These are phyloP conservation scores for Thunnus thynnus DNA, from an alignment of 2,113 vertebrate species.

Conservation along the genomic window DNA sequence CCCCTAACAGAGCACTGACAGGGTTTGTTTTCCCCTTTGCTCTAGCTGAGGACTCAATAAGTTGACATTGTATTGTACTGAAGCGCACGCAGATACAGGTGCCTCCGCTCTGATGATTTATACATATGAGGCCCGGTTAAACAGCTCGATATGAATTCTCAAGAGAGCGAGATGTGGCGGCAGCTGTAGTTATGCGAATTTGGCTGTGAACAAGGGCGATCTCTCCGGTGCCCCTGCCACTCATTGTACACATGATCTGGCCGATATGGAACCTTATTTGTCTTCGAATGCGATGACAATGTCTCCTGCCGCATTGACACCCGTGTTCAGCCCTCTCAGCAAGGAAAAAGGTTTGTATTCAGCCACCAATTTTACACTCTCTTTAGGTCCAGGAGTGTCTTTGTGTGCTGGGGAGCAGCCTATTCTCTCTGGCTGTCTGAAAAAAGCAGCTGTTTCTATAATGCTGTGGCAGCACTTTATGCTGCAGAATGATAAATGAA, in stretches of 20 bases:
- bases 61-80: conserved; percentile 44
- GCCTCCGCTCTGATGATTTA: conserved; percentile 44
- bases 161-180: conserved; percentile 48
- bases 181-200: conserved; percentile 81
- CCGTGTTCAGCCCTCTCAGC: conserved; percentile 82
- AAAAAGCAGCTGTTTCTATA: conserved; percentile 92
- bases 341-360: conserved; percentile 82
- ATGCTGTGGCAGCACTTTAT: conserved; percentile 82
- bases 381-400: conserved; percentile 77
- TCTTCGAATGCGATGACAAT: conserved; percentile 74
- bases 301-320: conserved; percentile 81
- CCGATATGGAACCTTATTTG: conserved; percentile 76
- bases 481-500: conserved; percentile 89
- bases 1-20: conserved; percentile 65
- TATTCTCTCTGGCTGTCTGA: conserved; percentile 72
- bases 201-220: conserved; percentile 54
- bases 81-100: conserved; percentile 43
- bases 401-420: conserved; percentile 76
- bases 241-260: conserved; percentile 69
- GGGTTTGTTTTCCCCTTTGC: conserved; percentile 55
- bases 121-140: conserved; percentile 57
- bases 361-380: conserved; percentile 88
- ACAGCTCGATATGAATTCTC: conserved; percentile 56
- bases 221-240: conserved; percentile 58
- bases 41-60: conserved; percentile 50